Base-by-base conservation (phyloP, 2,113 vertebrate genomes). In the Pterophyllum scalare region DNA sequence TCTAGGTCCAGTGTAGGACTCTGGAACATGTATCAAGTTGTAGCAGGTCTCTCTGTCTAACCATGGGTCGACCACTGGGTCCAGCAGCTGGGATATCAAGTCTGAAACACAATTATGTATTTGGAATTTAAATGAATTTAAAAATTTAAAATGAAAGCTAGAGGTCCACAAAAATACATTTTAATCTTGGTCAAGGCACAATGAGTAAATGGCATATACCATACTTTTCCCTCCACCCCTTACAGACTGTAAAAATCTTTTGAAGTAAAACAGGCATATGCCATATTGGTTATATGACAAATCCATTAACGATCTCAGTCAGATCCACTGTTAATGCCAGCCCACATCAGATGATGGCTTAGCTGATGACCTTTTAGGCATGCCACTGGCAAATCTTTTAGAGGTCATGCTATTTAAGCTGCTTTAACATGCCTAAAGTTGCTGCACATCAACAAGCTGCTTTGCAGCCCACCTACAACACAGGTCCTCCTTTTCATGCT, bases 1-100 rank as follows among this genome's bases (percentile, higher is more conserved):
- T 8, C 92, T 96, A 57, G 98, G 98, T 3, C 98, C 98, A 0
- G 57, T 57, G 88, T 99, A 99, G 4, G 97, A 97, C 14, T 96
- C 93, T 1, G 98, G 96, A 74, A 99, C 89, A 0, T 94, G 81
- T 77, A 98, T 95, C 12, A 84, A 89, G 80, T 96, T 93, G 89
- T 94, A 97, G 12, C 95, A 89, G 31, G 65, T 74, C 81, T 92
- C 86, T 87, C 83, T 91, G 85, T 92, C 89, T 3, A 81, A 85
- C 87, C 90, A 81, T 62, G 94, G 84, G 93, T 94, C 90, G 28
- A 89, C 76, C 80, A 95, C 84, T 0, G 91, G 93, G 49, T 95
- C 95, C 82, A 95, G 90, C 91, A 97, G 87, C 43, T 96, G 93
- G 84, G 96, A 97, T 87, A 96, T 96, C 87, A 97, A 72, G 79